Evolutionary conservation across 2,888 invertebrate species (phyloP), one percentile per base, ranked within the genome.

Genomic region (Salticus scenicus): DNA sequence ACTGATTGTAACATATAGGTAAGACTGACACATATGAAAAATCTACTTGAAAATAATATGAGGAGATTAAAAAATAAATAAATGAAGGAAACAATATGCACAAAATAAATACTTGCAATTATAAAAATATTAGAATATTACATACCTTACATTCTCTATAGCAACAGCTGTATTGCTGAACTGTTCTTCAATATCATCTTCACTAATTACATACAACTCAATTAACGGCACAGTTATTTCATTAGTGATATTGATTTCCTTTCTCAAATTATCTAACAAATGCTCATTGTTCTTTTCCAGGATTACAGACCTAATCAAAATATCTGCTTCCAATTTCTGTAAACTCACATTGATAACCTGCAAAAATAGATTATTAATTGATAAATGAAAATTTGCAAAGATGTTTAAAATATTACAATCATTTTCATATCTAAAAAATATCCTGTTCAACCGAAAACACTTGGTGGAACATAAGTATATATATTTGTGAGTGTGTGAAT

Each of bases 121-220:
- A n/a, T n/a, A n/a, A n/a, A n/a, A n/a, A n/a, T n/a, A n/a, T n/a
- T n/a, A n/a, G n/a, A n/a, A 47, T 2, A 47, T 12, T 47, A 28
- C 37, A 33, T 87, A 88, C 88, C 89, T 83, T 17, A 89, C 82
- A 66, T 88, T 81, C 78, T 89, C 89, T 66, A 89, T 87, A 14
- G 88, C 77, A 12, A 88, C 71, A 17, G 89, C 89, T 7, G 89
- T 89, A 57, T 88, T 88, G 10, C 79, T 79, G 86, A 78, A 89
- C 2, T 83, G 76, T n/a, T 80, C 88, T 31, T 89, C 88, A 66
- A 78, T 77, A 30, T 87, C 87, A 28, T 75, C 88, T 66, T 89
- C 89, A 64, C 87, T 87, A 10, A 89, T 83, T 0, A 88, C 83
- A 87, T 87, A 88, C 8, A 89, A 80, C 71, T 89, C 89, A n/a